Base-by-base conservation (phyloP, 2,888 invertebrate species). In the Drosophila anomelani region DNA sequence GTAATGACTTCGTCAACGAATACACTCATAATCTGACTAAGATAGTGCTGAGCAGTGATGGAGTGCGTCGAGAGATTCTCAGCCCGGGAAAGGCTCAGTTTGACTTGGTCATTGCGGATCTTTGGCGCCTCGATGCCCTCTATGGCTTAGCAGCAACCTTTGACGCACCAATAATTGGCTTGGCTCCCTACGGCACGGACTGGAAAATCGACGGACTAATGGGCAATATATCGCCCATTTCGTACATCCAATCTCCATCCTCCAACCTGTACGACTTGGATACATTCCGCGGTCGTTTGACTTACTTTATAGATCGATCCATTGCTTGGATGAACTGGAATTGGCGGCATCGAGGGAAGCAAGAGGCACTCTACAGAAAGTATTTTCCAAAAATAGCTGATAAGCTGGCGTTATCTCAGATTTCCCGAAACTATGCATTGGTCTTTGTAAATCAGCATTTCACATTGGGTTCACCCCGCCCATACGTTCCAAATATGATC, bases 401-500 rank as follows among this genome's bases (percentile, higher is more conserved):
- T 0, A 43, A 80, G 55, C 66, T 81, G 63, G 38, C 78, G 32
- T 9, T 88, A 68, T 20, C 54, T 49, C 78, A 88, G 36, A 39
- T 88, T n/a, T 51, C 77, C n/a, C 83, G 71, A 32, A 91, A 90
- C 69, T 79, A 90, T 7, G 89, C 92, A 1, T 39, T 92, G 12
- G 64, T 91, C 4, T 61, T 92, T 8, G 68, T 92, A 0, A 92
- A 92, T 78, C 86, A 85, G 23, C 92, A 92, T 56, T 88, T 91
- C 17, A 87, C 90, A 1, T 39, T 92, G 10, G 83, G 86, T 34
- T 84, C 79, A 53, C 83, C 91, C 0, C 88, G 91, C 0, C 92
- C 92, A 0, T 91, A 92, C 71, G 77, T 91, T 34, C 91, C 92
- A 0, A 92, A 92, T 75, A 91, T 92, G 87, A 85, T 92, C 8